Percentiles rank a stretch among this genome's conserved stretches.
These are phyloP conservation scores for Ischnura elegans DNA, from an alignment of 2,888 invertebrate genomes.

Conservation along the genomic window DNA sequence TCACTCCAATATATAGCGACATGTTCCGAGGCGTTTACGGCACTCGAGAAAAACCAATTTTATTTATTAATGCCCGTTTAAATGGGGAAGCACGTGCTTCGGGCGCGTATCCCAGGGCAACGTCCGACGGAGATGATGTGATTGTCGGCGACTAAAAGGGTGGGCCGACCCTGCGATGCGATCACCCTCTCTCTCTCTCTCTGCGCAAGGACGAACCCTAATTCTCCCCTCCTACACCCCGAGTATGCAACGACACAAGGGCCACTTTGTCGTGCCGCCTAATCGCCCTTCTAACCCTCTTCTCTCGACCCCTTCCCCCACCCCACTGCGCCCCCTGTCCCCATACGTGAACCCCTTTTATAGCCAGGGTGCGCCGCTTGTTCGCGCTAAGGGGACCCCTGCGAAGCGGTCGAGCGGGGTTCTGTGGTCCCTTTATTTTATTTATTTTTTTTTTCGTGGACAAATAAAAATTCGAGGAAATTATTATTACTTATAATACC, in stretches of 20 bases:
- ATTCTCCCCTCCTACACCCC: too few species aligned
- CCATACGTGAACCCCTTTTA: not conserved
- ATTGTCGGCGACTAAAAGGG: not conserved
- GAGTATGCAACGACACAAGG: not conserved
- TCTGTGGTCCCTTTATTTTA: not conserved
- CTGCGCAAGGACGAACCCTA: not conserved
- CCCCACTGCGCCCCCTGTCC: not conserved
- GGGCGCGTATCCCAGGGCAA: not conserved
- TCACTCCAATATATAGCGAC: not conserved
- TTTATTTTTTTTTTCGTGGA: not conserved
- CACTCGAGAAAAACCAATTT: not conserved
- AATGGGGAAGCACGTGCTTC: not conserved
- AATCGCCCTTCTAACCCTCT: not conserved
- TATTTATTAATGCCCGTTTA: not conserved
- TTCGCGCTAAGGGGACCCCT: not conserved
- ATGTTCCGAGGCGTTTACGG: not conserved
- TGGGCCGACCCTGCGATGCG: not conserved
- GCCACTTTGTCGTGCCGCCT: conserved; percentile 35
- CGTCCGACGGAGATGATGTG: not conserved
- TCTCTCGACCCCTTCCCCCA: not conserved
- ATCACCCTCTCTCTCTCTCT: not conserved
- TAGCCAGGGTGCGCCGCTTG: not conserved
- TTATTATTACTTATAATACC: too few species aligned
- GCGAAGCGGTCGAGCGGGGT: not conserved
- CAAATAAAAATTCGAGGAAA: not conserved